Conservation (phyloP, 2,113 vertebrate species). For the Megatriorchis doriae region DNA sequence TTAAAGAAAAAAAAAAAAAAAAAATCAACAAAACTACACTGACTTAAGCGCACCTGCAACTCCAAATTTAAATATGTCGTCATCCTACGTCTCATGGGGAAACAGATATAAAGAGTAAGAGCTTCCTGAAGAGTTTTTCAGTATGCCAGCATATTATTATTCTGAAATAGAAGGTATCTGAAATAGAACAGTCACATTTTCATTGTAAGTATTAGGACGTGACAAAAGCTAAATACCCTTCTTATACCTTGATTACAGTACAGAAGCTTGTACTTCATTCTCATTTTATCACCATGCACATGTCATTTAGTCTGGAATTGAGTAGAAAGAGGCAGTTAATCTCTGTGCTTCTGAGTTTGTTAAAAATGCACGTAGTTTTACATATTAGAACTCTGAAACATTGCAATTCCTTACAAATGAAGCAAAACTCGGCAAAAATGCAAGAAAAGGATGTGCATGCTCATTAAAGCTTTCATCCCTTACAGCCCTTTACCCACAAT, state of each 20-base stretch:
- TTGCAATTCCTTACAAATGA: background rate
- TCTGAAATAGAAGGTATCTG: background rate
- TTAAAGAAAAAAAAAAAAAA: fast-evolving
- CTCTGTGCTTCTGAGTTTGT: background rate
- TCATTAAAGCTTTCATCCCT: background rate
- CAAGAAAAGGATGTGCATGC: background rate
- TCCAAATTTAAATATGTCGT: background rate
- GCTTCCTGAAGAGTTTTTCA: background rate
- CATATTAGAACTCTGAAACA: background rate
- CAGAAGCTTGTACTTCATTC: background rate
- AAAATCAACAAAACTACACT: background rate
- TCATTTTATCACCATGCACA: background rate
- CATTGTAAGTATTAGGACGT: background rate
- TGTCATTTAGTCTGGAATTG: background rate
- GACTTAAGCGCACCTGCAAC: background rate
- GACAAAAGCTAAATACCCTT: constrained; percentile 15
- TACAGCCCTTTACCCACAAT: background rate
- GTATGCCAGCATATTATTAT: background rate
- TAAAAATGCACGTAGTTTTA: constrained; percentile 38
- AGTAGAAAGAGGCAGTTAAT: constrained; percentile 24
- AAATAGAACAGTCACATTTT: background rate
- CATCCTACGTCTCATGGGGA: background rate
- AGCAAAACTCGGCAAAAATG: background rate
- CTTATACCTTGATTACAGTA: background rate
- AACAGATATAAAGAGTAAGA: background rate